These are phyloP conservation scores for Tylochromis polylepis DNA, from an alignment of 2,113 vertebrate genomes.

Conservation along the genomic window DNA sequence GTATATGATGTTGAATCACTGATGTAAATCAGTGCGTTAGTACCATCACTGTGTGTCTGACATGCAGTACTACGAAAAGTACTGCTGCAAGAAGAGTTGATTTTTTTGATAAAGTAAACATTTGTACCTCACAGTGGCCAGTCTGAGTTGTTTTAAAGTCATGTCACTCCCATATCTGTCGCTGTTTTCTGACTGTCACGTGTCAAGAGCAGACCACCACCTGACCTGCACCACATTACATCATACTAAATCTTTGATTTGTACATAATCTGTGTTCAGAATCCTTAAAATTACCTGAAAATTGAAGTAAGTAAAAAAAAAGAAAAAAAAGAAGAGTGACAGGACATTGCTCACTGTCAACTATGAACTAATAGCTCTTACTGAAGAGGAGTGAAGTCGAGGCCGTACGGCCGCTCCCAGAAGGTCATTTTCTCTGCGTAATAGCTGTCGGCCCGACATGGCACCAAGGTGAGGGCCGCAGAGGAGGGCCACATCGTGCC, in stretches of 20 bases:
- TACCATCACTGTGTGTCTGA: not conserved
- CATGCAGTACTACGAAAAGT: not conserved
- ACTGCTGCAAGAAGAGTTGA: not conserved
- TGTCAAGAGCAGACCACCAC: not conserved
- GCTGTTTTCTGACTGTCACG: not conserved
- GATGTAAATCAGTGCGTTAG: not conserved
- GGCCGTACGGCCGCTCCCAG: conserved; percentile 77
- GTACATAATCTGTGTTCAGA: not conserved
- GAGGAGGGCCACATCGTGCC: conserved; percentile 79
- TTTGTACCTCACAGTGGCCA: not conserved
- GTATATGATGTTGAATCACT: not conserved
- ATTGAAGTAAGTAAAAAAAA: not conserved
- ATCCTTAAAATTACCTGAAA: not conserved
- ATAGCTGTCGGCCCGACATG: conserved; percentile 74
- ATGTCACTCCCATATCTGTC: not conserved
- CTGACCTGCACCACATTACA: not conserved
- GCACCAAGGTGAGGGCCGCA: conserved; percentile 71
- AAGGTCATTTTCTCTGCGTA: conserved; percentile 77
- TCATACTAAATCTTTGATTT: not conserved
- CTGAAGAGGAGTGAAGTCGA: conserved; percentile 78
- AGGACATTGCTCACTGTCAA: not conserved
- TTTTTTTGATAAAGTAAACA: not conserved
- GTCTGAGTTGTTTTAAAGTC: not conserved
- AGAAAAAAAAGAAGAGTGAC: too few relatives aligned
- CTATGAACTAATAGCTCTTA: conserved; percentile 30